phyloP scores from a whole-genome alignment of 2,888 invertebrate genomes.

The Netelia fuscicornis region DNA sequence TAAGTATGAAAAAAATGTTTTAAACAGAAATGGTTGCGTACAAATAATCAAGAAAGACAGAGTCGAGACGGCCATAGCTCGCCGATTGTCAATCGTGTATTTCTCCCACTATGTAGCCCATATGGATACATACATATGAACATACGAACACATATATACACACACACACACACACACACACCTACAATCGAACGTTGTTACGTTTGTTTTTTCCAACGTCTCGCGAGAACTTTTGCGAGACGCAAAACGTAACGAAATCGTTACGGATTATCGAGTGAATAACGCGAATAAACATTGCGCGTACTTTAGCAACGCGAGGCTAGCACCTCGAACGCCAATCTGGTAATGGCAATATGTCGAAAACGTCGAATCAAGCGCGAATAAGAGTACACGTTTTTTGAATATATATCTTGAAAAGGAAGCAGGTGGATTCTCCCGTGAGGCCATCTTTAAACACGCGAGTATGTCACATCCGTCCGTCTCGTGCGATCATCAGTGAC shows the following conservation, averaged over 20 bases:
- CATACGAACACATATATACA: background rate
- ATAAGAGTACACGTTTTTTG: slow-evolving; percentile 44
- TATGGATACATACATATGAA: background rate
- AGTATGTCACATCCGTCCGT: slow-evolving; percentile 82
- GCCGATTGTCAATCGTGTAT: background rate
- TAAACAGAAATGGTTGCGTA: background rate
- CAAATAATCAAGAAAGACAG: background rate
- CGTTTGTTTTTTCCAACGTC: background rate
- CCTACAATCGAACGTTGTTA: background rate
- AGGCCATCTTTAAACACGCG: slow-evolving; percentile 81
- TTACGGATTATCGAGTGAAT: background rate
- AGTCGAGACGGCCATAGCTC: background rate
- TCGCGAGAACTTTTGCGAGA: background rate
- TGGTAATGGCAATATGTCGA: background rate
- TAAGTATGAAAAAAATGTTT: background rate
- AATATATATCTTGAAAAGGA: slow-evolving; percentile 73
- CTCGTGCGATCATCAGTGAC: slow-evolving; percentile 74
- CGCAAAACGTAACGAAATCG: background rate
- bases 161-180: background rate
- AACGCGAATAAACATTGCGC: too few species aligned
- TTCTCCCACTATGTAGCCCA: background rate
- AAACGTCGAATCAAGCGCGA: background rate
- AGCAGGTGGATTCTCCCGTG: slow-evolving; percentile 63
- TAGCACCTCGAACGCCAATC: too few species aligned
- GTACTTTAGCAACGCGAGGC: too few species aligned